These are phyloP conservation scores for Drosophila subsilvestris DNA, from an alignment of 2,888 invertebrate species.

Conservation along the genomic window DNA sequence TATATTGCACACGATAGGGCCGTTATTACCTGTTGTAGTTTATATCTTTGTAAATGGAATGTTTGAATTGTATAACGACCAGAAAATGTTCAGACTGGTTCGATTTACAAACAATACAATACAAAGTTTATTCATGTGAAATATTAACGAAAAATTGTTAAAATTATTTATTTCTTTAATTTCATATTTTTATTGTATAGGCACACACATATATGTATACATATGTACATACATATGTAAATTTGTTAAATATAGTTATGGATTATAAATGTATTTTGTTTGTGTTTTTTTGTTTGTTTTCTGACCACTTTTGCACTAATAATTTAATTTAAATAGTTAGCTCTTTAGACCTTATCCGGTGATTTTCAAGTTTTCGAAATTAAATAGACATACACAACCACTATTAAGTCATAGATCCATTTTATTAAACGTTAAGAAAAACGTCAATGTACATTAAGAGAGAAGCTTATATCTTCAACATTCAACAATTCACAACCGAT, in stretches of 20 bases:
- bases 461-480: conserved; percentile 7
- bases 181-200: background rate
- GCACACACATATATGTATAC: background rate
- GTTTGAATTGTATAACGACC: background rate
- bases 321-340: background rate
- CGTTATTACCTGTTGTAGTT: background rate
- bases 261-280: background rate
- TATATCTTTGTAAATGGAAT: background rate
- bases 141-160: background rate
- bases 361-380: background rate
- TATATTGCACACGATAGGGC: background rate
- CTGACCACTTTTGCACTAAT: background rate
- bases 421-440: conserved; percentile 11
- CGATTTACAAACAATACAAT: background rate
- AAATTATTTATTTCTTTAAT: background rate
- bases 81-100: background rate
- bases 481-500: conserved; percentile 59
- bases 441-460: conserved; percentile 3
- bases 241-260: background rate
- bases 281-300: background rate
- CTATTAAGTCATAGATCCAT: conserved; percentile 1
- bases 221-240: background rate
- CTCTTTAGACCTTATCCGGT: background rate
- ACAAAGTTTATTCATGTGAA: background rate
- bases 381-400: conserved; percentile 11